Base-by-base conservation (phyloP, 2,113 vertebrate species). In the Pedionomus torquatus region DNA sequence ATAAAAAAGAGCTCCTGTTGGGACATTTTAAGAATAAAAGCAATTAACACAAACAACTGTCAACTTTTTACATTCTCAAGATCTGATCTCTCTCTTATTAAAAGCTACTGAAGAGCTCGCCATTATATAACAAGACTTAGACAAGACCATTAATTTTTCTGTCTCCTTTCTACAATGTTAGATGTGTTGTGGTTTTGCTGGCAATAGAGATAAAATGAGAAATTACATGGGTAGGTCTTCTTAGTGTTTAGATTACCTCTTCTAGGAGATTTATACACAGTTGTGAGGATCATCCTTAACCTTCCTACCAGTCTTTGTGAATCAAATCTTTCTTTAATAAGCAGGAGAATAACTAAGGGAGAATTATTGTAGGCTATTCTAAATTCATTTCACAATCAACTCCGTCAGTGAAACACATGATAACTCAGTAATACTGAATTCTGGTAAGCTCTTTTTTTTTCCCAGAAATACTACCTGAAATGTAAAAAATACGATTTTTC, bases 361-460 rank as follows among this genome's bases (percentile, higher is more conserved):
- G 51, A 90, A 66, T 80, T 91, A 81, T 75, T 71, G 51, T 30
- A 86, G 37, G 18, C 21, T 61, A 26, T 54, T 92, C 44, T 85
- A 74, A 91, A 94, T 90, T 90, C 17, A 88, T 90, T 79, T 96
- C 79, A 80, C 49, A 77, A 39, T 80, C 79, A 91, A 2, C 41
- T 84, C 63, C 74, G 75, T 69, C 87, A 72, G 49, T 72, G 49
- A n/a, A 85, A 88, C 24, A 55, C 43, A 33, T 64, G 68, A 55
- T 92, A 95, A 92, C 83, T 94, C 88, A 90, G 68, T 39, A 95
- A 80, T 90, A 95, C 24, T 90, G 33, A 17, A 63, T 95, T 94
- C 82, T 94, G 54, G 85, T 83, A 95, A 91, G 71, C 2, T n/a
- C 28, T 71, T n/a, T 54, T 54, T 54, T 35, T 61, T 49, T 46